Evolutionary conservation across 2,797 vertebrate genomes (phyloP).

Genomic region (Scomberomorus guttatus): DNA sequence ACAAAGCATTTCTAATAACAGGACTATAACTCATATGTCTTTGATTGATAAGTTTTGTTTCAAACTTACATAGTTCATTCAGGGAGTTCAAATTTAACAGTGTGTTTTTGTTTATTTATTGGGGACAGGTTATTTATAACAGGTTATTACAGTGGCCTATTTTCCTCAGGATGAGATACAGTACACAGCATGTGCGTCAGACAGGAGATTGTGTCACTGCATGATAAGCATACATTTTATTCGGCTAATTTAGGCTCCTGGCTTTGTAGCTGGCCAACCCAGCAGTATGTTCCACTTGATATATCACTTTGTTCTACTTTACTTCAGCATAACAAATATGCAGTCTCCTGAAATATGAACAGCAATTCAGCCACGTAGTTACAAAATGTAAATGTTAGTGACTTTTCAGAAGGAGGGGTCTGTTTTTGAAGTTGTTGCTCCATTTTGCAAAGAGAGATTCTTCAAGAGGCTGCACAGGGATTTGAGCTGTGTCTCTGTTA

Average conservation of each 20-base stretch:
- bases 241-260: slow-evolving; percentile 73
- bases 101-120: slow-evolving; percentile 39
- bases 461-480: neutral
- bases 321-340: slow-evolving; percentile 60
- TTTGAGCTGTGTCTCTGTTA: slow-evolving; percentile 2
- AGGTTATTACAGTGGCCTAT: slow-evolving; percentile 63
- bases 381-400: slow-evolving; percentile 18
- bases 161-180: slow-evolving; percentile 61
- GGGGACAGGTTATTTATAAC: slow-evolving; percentile 19
- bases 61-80: slow-evolving; percentile 47
- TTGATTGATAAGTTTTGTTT: slow-evolving; percentile 58
- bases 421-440: neutral
- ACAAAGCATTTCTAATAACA: slow-evolving; percentile 44
- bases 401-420: neutral
- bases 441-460: neutral
- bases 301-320: slow-evolving; percentile 79
- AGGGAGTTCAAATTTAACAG: slow-evolving; percentile 45
- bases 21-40: slow-evolving; percentile 49
- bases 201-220: slow-evolving; percentile 63
- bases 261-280: slow-evolving; percentile 69
- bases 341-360: slow-evolving; percentile 56
- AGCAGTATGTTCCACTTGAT: slow-evolving; percentile 68
- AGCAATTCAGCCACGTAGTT: neutral
- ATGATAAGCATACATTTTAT: slow-evolving; percentile 69
- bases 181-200: slow-evolving; percentile 52